A percentile compares a stretch with the other conserved stretches of the same genome.
These are phyloP conservation scores for Crioceris asparagi DNA, from an alignment of 2,888 invertebrate genomes.

Conservation along the genomic window DNA sequence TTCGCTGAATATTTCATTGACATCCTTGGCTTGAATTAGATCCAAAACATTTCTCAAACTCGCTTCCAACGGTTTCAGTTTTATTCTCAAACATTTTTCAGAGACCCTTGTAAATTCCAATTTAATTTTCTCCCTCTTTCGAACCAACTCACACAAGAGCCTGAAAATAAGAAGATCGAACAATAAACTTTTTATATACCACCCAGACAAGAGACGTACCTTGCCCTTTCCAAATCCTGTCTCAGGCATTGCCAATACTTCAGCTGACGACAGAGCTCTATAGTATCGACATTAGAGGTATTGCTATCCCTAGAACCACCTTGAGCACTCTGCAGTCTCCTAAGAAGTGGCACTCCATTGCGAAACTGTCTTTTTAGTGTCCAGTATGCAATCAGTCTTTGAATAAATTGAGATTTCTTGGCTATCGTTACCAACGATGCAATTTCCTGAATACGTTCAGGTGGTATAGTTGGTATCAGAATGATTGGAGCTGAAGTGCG, in stretches of 20 bases:
- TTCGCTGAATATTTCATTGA: conserved; percentile 80
- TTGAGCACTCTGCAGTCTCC: conserved; percentile 62
- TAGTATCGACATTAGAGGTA: conserved; percentile 44
- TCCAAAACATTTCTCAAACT: conserved; percentile 68
- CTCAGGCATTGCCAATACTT: conserved; percentile 91
- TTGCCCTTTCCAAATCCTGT: conserved; percentile 87
- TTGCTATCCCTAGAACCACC: conserved; percentile 31
- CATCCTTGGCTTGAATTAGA: conserved; percentile 66
- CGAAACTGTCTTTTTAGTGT: conserved; percentile 88
- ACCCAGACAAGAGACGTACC: no score
- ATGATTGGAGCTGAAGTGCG: conserved; percentile 85
- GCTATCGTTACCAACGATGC: conserved; percentile 60
- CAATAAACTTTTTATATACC: no score
- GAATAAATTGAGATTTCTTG: conserved; percentile 77
- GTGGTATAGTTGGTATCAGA: conserved; percentile 85
- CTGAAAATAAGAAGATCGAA: conserved; percentile 32
- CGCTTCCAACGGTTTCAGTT: conserved; percentile 72
- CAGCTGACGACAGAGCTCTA: conserved; percentile 72
- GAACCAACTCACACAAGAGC: conserved; percentile 85
- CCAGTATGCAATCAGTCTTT: conserved; percentile 91
- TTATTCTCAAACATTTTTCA: conserved; percentile 69
- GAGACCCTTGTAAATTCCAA: conserved; percentile 71
- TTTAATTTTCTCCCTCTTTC: conserved; percentile 92
- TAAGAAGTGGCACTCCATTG: conserved; percentile 88
- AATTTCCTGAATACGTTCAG: conserved; percentile 79